Base-by-base conservation (phyloP, 53 echinoderm and acorn worm genomes). In the Paracentrotus lividus region DNA sequence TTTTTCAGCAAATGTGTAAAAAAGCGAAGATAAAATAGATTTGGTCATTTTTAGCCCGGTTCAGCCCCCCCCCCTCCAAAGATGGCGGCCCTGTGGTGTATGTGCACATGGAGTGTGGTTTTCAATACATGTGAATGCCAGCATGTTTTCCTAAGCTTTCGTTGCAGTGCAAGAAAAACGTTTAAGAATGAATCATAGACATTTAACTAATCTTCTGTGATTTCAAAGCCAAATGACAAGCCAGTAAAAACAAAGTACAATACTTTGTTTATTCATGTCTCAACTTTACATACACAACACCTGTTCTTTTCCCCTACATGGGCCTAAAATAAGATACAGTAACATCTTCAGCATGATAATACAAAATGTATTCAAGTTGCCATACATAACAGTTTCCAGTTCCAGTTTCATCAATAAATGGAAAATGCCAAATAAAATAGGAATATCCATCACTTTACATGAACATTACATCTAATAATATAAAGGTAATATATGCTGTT, bases 241-340 rank as follows among this genome's bases (percentile, higher is more conserved):
- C n/a, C n/a, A 23, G 42, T n/a, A 43, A 77, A n/a, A 77, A 42
- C 12, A 1, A 45, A 81, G 81, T 47, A 81, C n/a, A 45, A 81
- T 47, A 81, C 81, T 45, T 26, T 81, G 81, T 72, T 81, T 26
- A 45, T 81, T 45, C 24, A 45, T n/a, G 26, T 45, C 45, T 45
- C 47, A 23, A 81, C n/a, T 8, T 44, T 81, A 47, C 81, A n/a
- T n/a, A 81, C 81, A 81, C 12, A 81, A 78, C 78, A 78, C 9
- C 42, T 9, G 44, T 47, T 10, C 81, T 44, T 45, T 81, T 81
- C 47, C 44, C 45, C 44, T 47, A 45, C 45, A n/a, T 67, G 20
- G 21, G 40, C 21, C 47, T 47, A 47, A 81, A 81, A 81, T 52
- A 8, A 81, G 1, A 81, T 40, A 42, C 76, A 76, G 4, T 2